Conservation (phyloP, 2,888 invertebrate genomes). For the Heliconius hortense region DNA sequence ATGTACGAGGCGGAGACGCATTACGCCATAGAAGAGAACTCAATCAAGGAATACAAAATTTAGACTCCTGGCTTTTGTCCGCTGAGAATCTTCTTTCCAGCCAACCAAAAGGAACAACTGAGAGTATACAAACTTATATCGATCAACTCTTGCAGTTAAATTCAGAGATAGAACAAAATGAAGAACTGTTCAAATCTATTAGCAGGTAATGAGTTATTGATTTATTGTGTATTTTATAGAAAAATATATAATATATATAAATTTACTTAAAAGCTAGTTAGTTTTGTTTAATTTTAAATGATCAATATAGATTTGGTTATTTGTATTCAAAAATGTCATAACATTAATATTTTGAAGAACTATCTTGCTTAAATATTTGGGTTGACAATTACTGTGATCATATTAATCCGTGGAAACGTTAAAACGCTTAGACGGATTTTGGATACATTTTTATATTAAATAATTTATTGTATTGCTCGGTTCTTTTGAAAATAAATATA, state of each 20-base stretch:
- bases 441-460: too few species aligned
- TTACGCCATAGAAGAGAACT: conserved; percentile 91
- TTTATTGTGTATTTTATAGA: background rate
- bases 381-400: too few species aligned
- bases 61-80: conserved; percentile 90
- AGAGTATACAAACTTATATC: conserved; percentile 90
- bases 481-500: too few species aligned
- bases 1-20: conserved; percentile 94
- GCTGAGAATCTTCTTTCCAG: conserved; percentile 87
- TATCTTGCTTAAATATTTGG: too few species aligned
- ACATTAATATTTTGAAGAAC: too few species aligned
- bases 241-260: background rate
- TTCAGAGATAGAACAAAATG: conserved; percentile 91
- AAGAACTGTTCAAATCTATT: conserved; percentile 93
- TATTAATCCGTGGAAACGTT: too few species aligned
- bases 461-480: too few species aligned
- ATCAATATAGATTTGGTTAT: too few species aligned
- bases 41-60: conserved; percentile 86
- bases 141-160: conserved; percentile 89
- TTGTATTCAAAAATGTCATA: too few species aligned
- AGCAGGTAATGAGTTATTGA: conserved; percentile 82
- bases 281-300: too few species aligned
- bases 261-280: background rate
- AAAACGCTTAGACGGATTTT: too few species aligned
- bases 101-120: conserved; percentile 87